phyloP scores from a whole-genome alignment of 2,888 invertebrate species.

The Harpalus rufipes region DNA sequence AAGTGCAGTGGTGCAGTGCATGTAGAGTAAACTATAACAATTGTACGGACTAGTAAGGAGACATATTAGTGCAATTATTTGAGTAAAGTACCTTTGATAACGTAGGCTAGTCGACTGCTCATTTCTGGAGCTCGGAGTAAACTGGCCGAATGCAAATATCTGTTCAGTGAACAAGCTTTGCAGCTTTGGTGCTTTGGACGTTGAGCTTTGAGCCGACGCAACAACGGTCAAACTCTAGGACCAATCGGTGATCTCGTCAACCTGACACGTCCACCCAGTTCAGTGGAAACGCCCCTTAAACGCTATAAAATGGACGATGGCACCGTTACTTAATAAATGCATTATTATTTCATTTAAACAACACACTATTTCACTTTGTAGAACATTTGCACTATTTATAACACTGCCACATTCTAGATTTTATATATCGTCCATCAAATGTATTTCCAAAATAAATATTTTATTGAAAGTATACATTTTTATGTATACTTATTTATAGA shows the following conservation, averaged over 20 bases:
- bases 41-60: background rate
- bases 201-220: background rate
- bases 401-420: too few relatives aligned
- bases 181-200: background rate
- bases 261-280: slow-evolving; percentile 3
- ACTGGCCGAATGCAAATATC: slow-evolving; percentile 1
- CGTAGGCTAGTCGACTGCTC: background rate
- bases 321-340: slow-evolving; percentile 14
- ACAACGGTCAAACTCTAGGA: background rate
- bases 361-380: slow-evolving; percentile 7
- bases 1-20: background rate
- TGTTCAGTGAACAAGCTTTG: background rate
- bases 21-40: background rate
- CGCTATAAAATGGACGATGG: slow-evolving; percentile 29
- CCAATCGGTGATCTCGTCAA: background rate
- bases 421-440: too few relatives aligned
- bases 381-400: background rate
- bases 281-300: slow-evolving; percentile 12
- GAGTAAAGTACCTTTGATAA: background rate
- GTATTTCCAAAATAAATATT: too few relatives aligned
- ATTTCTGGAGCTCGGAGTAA: background rate
- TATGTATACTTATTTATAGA: too few relatives aligned
- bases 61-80: background rate
- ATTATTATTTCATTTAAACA: slow-evolving; percentile 21
- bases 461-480: too few relatives aligned